phyloP scores from a whole-genome alignment of 2,113 vertebrate genomes.

The Lota lota region DNA sequence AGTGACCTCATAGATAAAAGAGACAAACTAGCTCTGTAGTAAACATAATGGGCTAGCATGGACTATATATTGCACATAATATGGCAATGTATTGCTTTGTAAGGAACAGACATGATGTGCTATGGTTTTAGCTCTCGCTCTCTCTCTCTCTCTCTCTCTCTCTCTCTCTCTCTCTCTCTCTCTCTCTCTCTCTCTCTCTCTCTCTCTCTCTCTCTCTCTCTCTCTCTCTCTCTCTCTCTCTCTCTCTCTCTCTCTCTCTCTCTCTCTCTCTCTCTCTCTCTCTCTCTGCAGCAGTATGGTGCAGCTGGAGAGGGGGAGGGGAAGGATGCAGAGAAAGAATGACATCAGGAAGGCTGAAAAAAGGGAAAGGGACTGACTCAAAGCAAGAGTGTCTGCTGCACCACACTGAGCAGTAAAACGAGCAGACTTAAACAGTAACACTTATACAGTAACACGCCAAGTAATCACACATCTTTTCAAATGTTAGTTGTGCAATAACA shows the following conservation, averaged over 20 bases:
- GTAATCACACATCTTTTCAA: too few relatives aligned
- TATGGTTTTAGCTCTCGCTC: constrained; percentile 24
- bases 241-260: constrained; percentile 14
- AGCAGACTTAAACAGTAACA: constrained; percentile 8
- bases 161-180: constrained; percentile 39
- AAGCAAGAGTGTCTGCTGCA: constrained; percentile 12
- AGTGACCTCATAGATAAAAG: background rate
- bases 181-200: constrained; percentile 28
- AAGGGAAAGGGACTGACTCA: constrained; percentile 31
- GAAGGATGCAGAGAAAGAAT: constrained; percentile 43
- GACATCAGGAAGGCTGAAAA: constrained; percentile 55
- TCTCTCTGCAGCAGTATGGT: constrained; percentile 59
- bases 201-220: constrained; percentile 32
- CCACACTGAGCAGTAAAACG: background rate
- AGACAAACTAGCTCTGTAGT: background rate
- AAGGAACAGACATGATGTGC: constrained; percentile 17
- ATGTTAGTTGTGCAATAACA: too few relatives aligned
- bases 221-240: constrained; percentile 11
- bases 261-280: constrained; percentile 29
- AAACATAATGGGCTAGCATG: background rate
- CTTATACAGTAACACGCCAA: background rate
- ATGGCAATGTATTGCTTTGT: background rate
- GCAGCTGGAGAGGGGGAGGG: constrained; percentile 72
- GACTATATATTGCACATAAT: constrained; percentile 5
- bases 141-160: constrained; percentile 16